Evolutionary conservation across 2,888 invertebrate species (phyloP), one percentile per base, ranked within the genome.

Genomic region (Phengaris alcon): DNA sequence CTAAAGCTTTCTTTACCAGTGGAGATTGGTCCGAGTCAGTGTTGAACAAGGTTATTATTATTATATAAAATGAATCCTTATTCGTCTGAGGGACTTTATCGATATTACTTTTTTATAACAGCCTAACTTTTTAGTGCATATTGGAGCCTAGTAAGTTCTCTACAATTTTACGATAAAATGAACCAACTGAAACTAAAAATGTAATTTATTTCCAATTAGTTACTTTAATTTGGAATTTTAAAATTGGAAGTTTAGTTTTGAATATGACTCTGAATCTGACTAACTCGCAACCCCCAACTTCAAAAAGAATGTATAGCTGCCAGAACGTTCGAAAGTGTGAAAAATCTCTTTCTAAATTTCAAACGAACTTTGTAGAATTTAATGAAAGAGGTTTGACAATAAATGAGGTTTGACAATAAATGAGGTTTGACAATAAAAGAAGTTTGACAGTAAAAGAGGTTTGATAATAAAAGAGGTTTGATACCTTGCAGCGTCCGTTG

Each of bases 401-500:
- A 52, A 52, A 52, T 8, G 52, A 52, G 52, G 52, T 52, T 9
- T 12, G 52, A 52, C 48, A 48, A 7, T 48, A 7, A 64, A 64
- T 12, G 7, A 6, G 35, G 64, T 64, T 35, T 59, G 6, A 35
- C 12, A 35, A 35, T 35, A 35, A 35, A 35, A 35, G 35, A 35
- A 2, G 4, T 35, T 35, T 35, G 35, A 35, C 35, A 35, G 4
- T 35, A 7, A 64, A 64, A 44, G 7, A 12, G 35, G 64, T 64
- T 35, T 59, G 6, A 3, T 4, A 35, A 35, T 13, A 35, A 35
- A 52, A 52, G 12, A 52, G 52, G 52, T 52, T 12, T 2, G 15
- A 75, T 76, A 97, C 97, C 96, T 94, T 96, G 96, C 82, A 97
- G 93, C 77, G 95, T 95, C 82, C 94, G 94, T 80, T 96, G 95